These are phyloP conservation scores for Ochlodes sylvanus DNA, from an alignment of 2,888 invertebrate genomes.

Conservation along the genomic window DNA sequence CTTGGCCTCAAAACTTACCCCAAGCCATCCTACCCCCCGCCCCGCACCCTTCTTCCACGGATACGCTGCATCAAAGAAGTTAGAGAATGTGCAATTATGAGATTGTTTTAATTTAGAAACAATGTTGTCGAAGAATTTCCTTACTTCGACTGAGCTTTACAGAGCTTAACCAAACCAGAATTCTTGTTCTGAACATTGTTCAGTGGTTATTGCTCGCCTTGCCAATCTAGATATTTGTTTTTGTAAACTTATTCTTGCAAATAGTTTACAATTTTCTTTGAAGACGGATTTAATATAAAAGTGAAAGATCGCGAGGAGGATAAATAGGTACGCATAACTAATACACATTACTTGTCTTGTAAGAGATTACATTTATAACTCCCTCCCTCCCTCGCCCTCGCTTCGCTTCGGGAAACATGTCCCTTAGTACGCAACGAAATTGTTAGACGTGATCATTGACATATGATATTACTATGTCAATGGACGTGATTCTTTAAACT, in stretches of 20 bases:
- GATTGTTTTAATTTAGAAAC: conserved; percentile 85
- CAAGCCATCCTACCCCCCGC: conserved; percentile 51
- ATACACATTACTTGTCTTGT: too few relatives aligned
- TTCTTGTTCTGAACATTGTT: conserved; percentile 82
- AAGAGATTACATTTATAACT: too few relatives aligned
- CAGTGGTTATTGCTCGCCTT: conserved; percentile 69
- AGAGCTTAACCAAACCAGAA: conserved; percentile 70
- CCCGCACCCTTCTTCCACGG: conserved; percentile 49
- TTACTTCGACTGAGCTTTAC: conserved; percentile 71
- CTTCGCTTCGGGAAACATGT: too few relatives aligned
- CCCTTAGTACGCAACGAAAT: too few relatives aligned
- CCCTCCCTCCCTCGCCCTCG: too few relatives aligned
- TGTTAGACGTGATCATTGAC: too few relatives aligned
- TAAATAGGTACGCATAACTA: too few relatives aligned
- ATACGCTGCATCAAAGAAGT: conserved; percentile 82
- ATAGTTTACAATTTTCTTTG: conserved; percentile 20
- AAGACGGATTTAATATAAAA: neutral
- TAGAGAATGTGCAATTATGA: conserved; percentile 84
- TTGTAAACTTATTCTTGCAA: conserved; percentile 38
- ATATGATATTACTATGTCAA: too few relatives aligned
- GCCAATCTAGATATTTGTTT: conserved; percentile 63
- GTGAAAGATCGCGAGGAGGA: neutral
- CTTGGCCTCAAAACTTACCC: conserved; percentile 79
- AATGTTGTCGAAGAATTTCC: conserved; percentile 82
- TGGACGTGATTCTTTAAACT: too few relatives aligned